Evolutionary conservation across 2,888 invertebrate species (phyloP), one percentile per base, ranked within the genome.

Genomic region (Eilema depressum): DNA sequence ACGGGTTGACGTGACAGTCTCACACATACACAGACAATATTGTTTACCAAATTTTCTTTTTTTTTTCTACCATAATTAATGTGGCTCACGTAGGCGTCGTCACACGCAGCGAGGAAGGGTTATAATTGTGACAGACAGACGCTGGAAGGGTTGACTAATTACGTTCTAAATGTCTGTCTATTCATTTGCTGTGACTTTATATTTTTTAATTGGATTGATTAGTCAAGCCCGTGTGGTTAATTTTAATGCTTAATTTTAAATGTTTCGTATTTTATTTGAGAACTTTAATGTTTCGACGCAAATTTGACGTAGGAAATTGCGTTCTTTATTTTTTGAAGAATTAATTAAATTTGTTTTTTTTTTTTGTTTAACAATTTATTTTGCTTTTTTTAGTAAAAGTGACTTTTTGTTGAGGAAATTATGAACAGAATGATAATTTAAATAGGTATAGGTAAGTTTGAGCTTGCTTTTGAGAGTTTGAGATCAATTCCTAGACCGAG

Each of bases 71-170:
- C 37, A 60, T 74, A 68, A 74, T 73, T 63, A 76, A 84, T 83
- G 75, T 69, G 70, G 80, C 80, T 83, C 86, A 86, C 87, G 85
- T 86, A 63, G 84, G 65, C 70, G 80, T 75, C 76, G 78, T 78
- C 83, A 83, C 79, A 81, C 80, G 76, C 70, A 79, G 66, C 70
- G 69, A 69, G 80, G 73, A 85, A 88, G 88, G 90, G 89, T 86
- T 85, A 62, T 91, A 91, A 92, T 90, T 88, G 77, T 90, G 88
- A 91, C 86, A 87, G 91, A 90, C 89, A 86, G 85, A 85, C 88
- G 79, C 79, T 70, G 83, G 79, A 87, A 90, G 90, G 91, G 91
- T 88, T 87, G 77, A 69, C 81, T 89, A 91, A 91, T 91, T 86
- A 84, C 75, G 84, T 90, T 87, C 76, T 82, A 86, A 85, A 86